Percentiles rank a stretch among this genome's conserved stretches.
phyloP scores from a whole-genome alignment of 1,140 invertebrate genomes.

The Atta cephalotes region DNA sequence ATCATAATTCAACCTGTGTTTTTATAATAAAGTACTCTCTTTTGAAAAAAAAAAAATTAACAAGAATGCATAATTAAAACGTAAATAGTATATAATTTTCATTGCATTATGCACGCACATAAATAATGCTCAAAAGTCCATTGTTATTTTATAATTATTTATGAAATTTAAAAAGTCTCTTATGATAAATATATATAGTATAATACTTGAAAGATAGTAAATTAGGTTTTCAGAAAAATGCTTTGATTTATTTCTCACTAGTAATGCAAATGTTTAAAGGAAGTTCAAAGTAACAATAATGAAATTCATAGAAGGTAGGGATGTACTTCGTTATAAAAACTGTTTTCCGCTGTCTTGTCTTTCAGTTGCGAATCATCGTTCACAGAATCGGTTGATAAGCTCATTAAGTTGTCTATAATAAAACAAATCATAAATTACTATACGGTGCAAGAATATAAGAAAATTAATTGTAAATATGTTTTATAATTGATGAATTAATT shows the following conservation, averaged over 20 bases:
- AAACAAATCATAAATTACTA: neutral
- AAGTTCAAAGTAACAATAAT: slow-evolving; percentile 60
- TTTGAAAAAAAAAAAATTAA: neutral
- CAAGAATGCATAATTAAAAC: neutral
- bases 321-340: slow-evolving; percentile 80
- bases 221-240: neutral
- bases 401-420: neutral
- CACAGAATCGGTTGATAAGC: neutral
- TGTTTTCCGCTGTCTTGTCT: neutral
- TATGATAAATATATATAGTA: too few species aligned
- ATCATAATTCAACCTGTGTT: neutral
- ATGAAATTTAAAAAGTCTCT: neutral
- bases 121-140: neutral
- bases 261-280: slow-evolving; percentile 70
- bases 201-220: neutral
- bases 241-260: neutral
- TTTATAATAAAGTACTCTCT: neutral
- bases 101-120: neutral
- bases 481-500: neutral
- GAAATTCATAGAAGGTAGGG: slow-evolving; percentile 20
- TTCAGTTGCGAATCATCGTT: slow-evolving; percentile 49
- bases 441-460: neutral
- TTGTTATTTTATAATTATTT: neutral
- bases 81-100: neutral
- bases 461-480: neutral